These are phyloP conservation scores for Hermaeophaga mercurialis DNA, from an alignment of 2,888 invertebrate genomes.

Conservation along the genomic window DNA sequence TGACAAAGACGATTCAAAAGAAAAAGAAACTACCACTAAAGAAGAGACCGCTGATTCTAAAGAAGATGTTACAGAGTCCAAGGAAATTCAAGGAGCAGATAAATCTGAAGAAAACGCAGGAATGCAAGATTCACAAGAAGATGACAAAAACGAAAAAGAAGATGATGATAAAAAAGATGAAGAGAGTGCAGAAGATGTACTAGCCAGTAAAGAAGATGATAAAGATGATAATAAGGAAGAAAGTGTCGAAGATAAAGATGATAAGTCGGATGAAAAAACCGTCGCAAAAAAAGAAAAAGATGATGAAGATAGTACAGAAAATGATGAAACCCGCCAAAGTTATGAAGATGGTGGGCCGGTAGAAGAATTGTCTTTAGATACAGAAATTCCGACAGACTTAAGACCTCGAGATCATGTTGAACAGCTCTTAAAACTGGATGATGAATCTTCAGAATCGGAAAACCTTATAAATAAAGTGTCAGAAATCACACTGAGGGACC, in stretches of 20 bases:
- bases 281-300: slow-evolving; percentile 18
- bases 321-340: slow-evolving; percentile 29
- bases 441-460: slow-evolving; percentile 74
- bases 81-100: background rate
- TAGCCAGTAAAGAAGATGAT: background rate
- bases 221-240: background rate
- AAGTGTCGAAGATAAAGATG: slow-evolving; percentile 9
- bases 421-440: slow-evolving; percentile 79
- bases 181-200: background rate
- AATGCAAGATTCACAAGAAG: slow-evolving; percentile 27
- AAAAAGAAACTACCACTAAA: slow-evolving; percentile 21
- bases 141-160: slow-evolving; percentile 7
- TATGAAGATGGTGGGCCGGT: slow-evolving; percentile 50
- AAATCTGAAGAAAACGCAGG: slow-evolving; percentile 36
- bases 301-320: slow-evolving; percentile 4
- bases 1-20: slow-evolving; percentile 3
- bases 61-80: slow-evolving; percentile 1
- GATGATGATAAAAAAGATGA: slow-evolving; percentile 5
- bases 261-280: background rate
- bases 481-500: slow-evolving; percentile 78
- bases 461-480: slow-evolving; percentile 73
- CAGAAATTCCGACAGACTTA: slow-evolving; percentile 76
- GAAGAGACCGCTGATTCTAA: slow-evolving; percentile 10
- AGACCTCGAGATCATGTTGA: slow-evolving; percentile 81
- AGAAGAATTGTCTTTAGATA: slow-evolving; percentile 66